Evolutionary conservation across 2,113 vertebrate species (phyloP).

Genomic region (Pedionomus torquatus): DNA sequence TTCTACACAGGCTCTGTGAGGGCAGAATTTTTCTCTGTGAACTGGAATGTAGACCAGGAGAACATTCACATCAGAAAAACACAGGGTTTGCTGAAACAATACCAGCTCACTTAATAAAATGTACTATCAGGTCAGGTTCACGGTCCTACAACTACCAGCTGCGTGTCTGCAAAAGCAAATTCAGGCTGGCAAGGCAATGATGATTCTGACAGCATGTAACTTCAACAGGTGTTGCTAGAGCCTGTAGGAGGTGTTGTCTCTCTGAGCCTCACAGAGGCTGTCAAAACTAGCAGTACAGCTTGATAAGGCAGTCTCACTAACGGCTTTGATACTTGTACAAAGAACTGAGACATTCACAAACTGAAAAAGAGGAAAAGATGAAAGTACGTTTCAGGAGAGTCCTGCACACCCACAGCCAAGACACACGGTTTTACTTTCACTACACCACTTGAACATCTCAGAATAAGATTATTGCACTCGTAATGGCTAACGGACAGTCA

Average conservation of each 20-base stretch:
- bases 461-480: not conserved
- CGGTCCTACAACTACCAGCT: not conserved
- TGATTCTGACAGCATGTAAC: not conserved
- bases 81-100: not conserved
- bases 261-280: not conserved
- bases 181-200: not conserved
- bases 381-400: not conserved
- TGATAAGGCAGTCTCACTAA: not conserved
- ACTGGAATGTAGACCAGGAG: not conserved
- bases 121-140: not conserved
- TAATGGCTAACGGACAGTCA: not conserved
- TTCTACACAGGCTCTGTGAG: not conserved
- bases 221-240: not conserved
- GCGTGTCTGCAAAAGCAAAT: not conserved
- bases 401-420: not conserved
- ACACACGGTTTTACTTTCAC: not conserved
- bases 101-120: not conserved
- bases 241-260: constrained; percentile 2
- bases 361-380: not conserved
- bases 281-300: not conserved
- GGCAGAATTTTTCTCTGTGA: not conserved
- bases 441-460: not conserved
- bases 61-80: not conserved
- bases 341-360: not conserved
- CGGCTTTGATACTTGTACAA: not conserved